Evolutionary conservation across 2,888 invertebrate genomes (phyloP).

Genomic region (Hypomecis atomaria): DNA sequence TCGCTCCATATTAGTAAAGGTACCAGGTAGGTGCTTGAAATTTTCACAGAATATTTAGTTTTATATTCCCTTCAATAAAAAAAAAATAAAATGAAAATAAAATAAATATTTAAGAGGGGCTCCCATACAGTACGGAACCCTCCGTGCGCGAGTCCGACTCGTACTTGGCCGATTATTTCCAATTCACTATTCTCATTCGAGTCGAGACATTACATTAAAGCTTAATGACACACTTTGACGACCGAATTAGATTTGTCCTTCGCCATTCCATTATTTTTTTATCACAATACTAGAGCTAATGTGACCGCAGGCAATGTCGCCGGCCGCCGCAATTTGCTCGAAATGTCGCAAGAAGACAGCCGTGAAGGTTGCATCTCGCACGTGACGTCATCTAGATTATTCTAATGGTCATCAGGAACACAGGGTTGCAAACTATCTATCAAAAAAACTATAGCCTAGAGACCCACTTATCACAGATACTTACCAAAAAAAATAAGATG

Average conservation of each 20-base stretch:
- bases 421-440: slow-evolving; percentile 57
- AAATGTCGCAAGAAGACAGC: slow-evolving; percentile 65
- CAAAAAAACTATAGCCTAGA: neutral
- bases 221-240: slow-evolving; percentile 35
- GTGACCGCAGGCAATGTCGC: slow-evolving; percentile 61
- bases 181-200: slow-evolving; percentile 9
- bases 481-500: neutral
- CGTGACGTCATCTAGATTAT: slow-evolving; percentile 76
- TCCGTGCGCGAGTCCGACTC: too few species aligned
- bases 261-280: slow-evolving; percentile 35
- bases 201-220: slow-evolving; percentile 23
- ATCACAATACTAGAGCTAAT: slow-evolving; percentile 51
- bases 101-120: too few species aligned
- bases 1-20: too few species aligned
- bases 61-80: too few species aligned
- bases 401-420: slow-evolving; percentile 64
- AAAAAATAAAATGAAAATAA: too few species aligned
- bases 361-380: slow-evolving; percentile 75
- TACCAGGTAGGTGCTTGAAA: too few species aligned
- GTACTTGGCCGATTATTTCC: neutral
- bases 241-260: slow-evolving; percentile 47
- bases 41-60: too few species aligned
- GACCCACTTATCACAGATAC: neutral
- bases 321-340: slow-evolving; percentile 55
- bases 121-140: too few species aligned